Conservation (phyloP, 2,888 invertebrate species). For the Hyles lineata region DNA sequence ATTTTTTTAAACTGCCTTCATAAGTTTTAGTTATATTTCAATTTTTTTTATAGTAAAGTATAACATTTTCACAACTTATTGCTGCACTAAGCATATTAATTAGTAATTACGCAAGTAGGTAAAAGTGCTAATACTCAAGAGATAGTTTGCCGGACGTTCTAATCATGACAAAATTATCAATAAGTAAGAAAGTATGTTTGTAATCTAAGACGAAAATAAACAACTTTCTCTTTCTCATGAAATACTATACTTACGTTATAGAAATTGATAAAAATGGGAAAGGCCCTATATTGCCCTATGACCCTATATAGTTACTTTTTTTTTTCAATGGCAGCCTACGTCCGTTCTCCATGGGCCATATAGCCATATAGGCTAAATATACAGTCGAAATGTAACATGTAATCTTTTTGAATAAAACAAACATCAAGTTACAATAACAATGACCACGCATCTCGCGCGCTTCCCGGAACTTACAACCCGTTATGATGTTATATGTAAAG, state of each 20-base stretch:
- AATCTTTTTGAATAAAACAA: conserved; percentile 52
- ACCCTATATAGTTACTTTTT: neutral
- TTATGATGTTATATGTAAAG: conserved; percentile 43
- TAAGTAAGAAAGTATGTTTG: conserved; percentile 8
- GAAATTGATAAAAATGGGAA: conserved; percentile 11
- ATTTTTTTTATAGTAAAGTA: no score
- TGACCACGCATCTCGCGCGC: conserved; percentile 47
- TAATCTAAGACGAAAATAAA: conserved; percentile 5
- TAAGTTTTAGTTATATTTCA: no score
- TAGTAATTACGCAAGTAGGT: neutral
- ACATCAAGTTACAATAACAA: conserved; percentile 53
- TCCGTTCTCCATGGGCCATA: neutral
- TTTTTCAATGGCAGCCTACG: neutral
- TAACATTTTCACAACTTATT: neutral
- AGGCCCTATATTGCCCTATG: neutral
- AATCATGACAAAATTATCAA: neutral
- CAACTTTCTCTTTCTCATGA: conserved; percentile 8
- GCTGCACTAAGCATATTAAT: neutral
- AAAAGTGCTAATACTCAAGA: conserved; percentile 23
- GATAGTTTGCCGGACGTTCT: neutral
- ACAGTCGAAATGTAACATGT: conserved; percentile 34
- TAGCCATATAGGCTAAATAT: no score
- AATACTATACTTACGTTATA: neutral
- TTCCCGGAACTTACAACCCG: conserved; percentile 49
- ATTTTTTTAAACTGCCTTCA: no score